Base-by-base conservation (phyloP, 2,797 vertebrate genomes). In the Podarcis lilfordi region DNA sequence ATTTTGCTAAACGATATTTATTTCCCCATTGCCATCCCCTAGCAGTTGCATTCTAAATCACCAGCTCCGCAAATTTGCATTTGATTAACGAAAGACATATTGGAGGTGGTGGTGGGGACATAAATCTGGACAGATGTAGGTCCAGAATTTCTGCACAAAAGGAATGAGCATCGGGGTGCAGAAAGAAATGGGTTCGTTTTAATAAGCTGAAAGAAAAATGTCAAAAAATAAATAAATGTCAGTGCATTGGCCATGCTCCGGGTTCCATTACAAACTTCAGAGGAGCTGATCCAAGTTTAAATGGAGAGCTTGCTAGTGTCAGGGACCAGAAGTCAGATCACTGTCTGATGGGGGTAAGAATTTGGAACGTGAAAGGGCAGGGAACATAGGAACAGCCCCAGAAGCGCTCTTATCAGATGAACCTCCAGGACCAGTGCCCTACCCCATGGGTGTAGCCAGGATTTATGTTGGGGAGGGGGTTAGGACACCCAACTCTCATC, bases 91-190 rank as follows among this genome's bases (percentile, higher is more conserved):
- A 86, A 92, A 90, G 59, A 82, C 2, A 19, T 43, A 29, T 64
- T 64, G 61, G 61, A 55, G 61, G 61, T 23, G 61, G 61, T 6
- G 35, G 35, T 8, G 15, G 7, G 32, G 32, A 92, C 17, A 1
- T 94, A 90, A 91, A 95, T 95, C 89, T 88, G 72, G 85, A 84
- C 55, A 86, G 89, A 88, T 19, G 1, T 17, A 69, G 19, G 23
- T 35, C 32, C 76, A 89, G 7, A 50, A 19, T 82, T 93, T 84
- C 79, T 74, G 86, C 25, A 40, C 45, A 88, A 89, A 95, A 40
- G 29, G 29, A 8, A 90, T 91, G 11, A 29, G 25, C 27, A 29
- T 71, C 32, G 40, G 86, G 43, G 25, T 74, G 71, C 3, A 72
- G 19, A 27, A 2, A 17, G 10, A 29, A 86, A 89, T 89, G 40